A percentile compares a stretch with the other conserved stretches of the same genome.
phyloP scores from a whole-genome alignment of 2,797 vertebrate genomes.

The Lates japonicus region DNA sequence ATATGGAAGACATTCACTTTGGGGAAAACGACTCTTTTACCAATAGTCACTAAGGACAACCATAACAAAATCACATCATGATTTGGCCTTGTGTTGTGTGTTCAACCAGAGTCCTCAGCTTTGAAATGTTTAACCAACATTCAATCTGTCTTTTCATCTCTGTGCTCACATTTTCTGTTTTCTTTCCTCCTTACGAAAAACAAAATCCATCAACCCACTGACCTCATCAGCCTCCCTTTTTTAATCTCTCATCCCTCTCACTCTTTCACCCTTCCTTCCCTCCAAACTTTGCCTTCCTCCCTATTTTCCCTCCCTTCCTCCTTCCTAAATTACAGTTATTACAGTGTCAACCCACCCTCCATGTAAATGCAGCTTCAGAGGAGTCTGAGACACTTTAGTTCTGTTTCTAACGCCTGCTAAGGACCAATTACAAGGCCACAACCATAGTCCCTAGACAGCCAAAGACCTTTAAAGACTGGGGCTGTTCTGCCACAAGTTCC shows the following conservation, averaged over 20 bases:
- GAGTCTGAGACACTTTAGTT: slow-evolving; percentile 55
- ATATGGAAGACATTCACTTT: slow-evolving; percentile 44
- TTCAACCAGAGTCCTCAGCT: slow-evolving; percentile 1
- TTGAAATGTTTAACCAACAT: slow-evolving; percentile 22
- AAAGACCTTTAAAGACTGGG: slow-evolving; percentile 64
- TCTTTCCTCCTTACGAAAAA: slow-evolving; percentile 45
- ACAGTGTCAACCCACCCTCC: slow-evolving; percentile 71
- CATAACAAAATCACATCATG: slow-evolving; percentile 8
- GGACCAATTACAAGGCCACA: slow-evolving; percentile 75
- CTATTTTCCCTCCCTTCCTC: slow-evolving; percentile 56
- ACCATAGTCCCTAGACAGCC: slow-evolving; percentile 59
- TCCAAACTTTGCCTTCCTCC: slow-evolving; percentile 48
- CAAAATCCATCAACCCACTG: slow-evolving; percentile 41
- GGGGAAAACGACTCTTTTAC: neutral
- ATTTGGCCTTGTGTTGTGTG: neutral
- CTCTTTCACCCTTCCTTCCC: slow-evolving; percentile 30
- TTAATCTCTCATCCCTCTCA: slow-evolving; percentile 30
- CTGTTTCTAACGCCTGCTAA: slow-evolving; percentile 69
- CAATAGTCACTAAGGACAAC: slow-evolving; percentile 3
- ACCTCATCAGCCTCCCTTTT: slow-evolving; percentile 35
- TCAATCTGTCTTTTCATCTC: slow-evolving; percentile 31
- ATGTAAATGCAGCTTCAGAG: slow-evolving; percentile 68
- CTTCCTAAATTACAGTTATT: slow-evolving; percentile 80
- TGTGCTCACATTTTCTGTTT: slow-evolving; percentile 13
- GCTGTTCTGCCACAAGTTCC: slow-evolving; percentile 39